Evolutionary conservation across 2,888 invertebrate genomes (phyloP), one percentile per base, ranked within the genome.

Genomic region (Pammene aurita): DNA sequence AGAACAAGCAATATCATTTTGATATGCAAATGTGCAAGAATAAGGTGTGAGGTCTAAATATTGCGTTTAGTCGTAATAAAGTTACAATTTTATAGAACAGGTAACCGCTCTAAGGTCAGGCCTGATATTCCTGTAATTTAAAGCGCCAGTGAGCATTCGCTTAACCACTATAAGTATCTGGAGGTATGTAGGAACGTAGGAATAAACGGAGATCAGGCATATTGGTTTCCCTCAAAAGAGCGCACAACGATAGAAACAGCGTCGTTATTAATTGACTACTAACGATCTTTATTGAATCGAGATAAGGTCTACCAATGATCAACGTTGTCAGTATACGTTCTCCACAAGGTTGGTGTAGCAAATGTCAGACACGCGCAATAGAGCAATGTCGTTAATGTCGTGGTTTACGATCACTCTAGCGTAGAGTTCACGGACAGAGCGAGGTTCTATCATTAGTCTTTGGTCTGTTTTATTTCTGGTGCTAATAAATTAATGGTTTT

Each of bases 331-430:
- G 11, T 34, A n/a, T 7, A 34, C 18, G 54, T 34, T 76, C 73
- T 73, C 72, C 76, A 78, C 85, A 85, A 88, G 86, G 86, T 85
- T 84, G 78, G 73, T 76, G 77, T 77, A 77, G 75, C 83, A 85
- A 88, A 88, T 85, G 86, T 76, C 77, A 79, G 71, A 71, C 71
- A 72, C 68, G 75, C 69, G 75, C 75, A 77, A 55, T 62, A 84
- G 80, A 82, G 84, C 86, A 86, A 84, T 87, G 86, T 84, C 87
- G 85, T 81, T 88, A 87, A 88, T 88, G 87, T 86, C 86, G 84
- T 80, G 86, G 82, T 89, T 88, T 86, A 89, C 83, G 85, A 52
- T 52, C 82, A 84, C 83, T 83, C 84, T 77, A 80, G 82, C 81
- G 81, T 80, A 73, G 82, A 79, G 86, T 86, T 88, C 87, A 87